Evolutionary conservation across 1,140 invertebrate species (phyloP).

Genomic region (Pseudomyrmex sp.): DNA sequence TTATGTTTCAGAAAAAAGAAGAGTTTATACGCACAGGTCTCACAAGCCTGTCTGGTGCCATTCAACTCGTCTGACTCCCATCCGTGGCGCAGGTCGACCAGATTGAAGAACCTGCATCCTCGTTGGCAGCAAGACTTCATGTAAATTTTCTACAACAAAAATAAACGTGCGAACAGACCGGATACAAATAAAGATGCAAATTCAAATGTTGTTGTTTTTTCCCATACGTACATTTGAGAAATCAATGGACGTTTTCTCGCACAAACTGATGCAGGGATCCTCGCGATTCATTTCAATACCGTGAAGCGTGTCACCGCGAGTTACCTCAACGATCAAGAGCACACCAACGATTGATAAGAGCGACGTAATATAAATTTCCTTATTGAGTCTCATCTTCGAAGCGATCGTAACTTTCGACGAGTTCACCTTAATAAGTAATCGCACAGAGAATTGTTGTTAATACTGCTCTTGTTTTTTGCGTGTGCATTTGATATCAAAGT

Average conservation of each 20-base stretch:
- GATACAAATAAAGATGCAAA: too few species aligned
- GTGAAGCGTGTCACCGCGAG: slow-evolving; percentile 72
- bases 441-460: background rate
- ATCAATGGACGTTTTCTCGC: slow-evolving; percentile 75
- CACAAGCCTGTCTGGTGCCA: slow-evolving; percentile 78
- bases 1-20: background rate
- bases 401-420: background rate
- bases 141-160: slow-evolving; percentile 75
- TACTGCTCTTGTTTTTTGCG: background rate
- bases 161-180: background rate
- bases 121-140: slow-evolving; percentile 80
- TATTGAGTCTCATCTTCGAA: slow-evolving; percentile 58
- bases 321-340: slow-evolving; percentile 46
- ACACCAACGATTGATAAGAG: slow-evolving; percentile 35
- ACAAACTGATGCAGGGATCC: slow-evolving; percentile 78
- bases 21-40: slow-evolving; percentile 76
- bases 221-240: slow-evolving; percentile 65
- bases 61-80: slow-evolving; percentile 76
- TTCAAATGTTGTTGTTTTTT: too few species aligned
- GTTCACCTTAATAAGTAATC: too few species aligned
- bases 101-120: slow-evolving; percentile 83
- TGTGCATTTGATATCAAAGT: background rate
- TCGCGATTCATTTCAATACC: slow-evolving; percentile 70
- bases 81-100: slow-evolving; percentile 76
- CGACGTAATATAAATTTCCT: slow-evolving; percentile 44